phyloP scores from a whole-genome alignment of 2,888 invertebrate species.

The Anoncus sp. region DNA sequence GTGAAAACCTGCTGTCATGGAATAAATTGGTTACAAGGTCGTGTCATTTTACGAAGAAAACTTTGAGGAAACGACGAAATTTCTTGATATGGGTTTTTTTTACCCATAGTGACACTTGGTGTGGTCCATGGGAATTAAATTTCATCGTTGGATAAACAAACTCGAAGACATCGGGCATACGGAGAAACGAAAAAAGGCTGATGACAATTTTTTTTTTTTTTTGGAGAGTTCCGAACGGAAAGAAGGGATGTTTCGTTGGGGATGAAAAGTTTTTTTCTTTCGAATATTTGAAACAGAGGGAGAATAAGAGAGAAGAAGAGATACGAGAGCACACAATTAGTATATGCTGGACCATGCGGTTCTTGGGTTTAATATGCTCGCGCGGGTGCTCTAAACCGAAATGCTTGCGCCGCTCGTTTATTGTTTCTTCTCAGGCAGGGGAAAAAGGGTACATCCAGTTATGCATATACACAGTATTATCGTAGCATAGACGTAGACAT shows the following conservation, averaged over 20 bases:
- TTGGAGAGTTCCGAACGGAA: neutral
- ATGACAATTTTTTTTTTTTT: conserved; percentile 27
- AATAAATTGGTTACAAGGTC: neutral
- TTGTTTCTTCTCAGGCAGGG: conserved; percentile 74
- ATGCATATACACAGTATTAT: conserved; percentile 64
- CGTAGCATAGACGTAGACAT: conserved; percentile 53
- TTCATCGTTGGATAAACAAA: conserved; percentile 76
- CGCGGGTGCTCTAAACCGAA: conserved; percentile 32
- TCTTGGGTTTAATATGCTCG: conserved; percentile 20
- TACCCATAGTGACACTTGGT: conserved; percentile 16
- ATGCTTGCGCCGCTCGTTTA: conserved; percentile 73
- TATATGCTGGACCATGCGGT: conserved; percentile 8
- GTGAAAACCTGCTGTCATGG: conserved; percentile 29
- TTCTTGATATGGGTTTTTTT: conserved; percentile 35
- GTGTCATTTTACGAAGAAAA: conserved; percentile 20
- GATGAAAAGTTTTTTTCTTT: conserved; percentile 9
- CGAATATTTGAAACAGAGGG: neutral
- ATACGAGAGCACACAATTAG: conserved; percentile 11
- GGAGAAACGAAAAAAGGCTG: conserved; percentile 8
- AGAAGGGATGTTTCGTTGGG: neutral
- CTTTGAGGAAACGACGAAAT: neutral
- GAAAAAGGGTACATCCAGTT: conserved; percentile 64
- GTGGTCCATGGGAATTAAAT: conserved; percentile 73
- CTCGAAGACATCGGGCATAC: conserved; percentile 39
- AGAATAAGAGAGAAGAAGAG: neutral